Evolutionary conservation across 2,888 invertebrate species (phyloP), one percentile per base, ranked within the genome.

Genomic region (Drosophila histrio): DNA sequence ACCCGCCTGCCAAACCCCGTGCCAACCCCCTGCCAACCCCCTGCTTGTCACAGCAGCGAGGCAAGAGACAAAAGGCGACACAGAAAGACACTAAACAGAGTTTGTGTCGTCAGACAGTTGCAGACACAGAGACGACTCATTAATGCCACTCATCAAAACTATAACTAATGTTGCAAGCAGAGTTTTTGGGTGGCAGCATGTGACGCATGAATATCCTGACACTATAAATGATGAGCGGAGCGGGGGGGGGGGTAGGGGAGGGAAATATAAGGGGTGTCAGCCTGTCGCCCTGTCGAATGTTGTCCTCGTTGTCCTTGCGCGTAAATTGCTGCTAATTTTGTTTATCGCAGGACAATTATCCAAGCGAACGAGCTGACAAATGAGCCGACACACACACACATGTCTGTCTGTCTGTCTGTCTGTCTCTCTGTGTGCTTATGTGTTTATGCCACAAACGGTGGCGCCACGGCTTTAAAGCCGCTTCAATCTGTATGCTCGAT

Each of bases 271-370:
- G 62, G 62, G 79, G 72, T 32, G 32, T 24, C 54, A 24, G 44
- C 15, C 46, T 46, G 36, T 53, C 43, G 59, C 24, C 56, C 56
- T 62, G 67, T 72, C 73, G 67, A 59, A 22, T 67, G 46, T 43
- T 38, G 19, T 36, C 32, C 38, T 34, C 54, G 46, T 56, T 34
- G 50, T 57, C 62, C 64, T 68, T 84, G 77, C 90, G 90, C 90
- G 89, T 85, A 90, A 91, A 89, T 90, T 89, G 88, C 89, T 90
- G 88, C 90, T 91, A 91, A 91, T 91, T 91, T 90, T 86, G 88
- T 90, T 91, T 90, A 91, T 91, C 89, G 89, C 89, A 88, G 85
- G 84, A 88, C 91, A 90, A 91, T 91, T 91, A 91, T 91, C 91
- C 91, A 91, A 90, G 88, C 88, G 91, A 91, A 91, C 87, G 89